Evolutionary conservation across 2,113 vertebrate genomes (phyloP).

Genomic region (Plectropomus leopardus): DNA sequence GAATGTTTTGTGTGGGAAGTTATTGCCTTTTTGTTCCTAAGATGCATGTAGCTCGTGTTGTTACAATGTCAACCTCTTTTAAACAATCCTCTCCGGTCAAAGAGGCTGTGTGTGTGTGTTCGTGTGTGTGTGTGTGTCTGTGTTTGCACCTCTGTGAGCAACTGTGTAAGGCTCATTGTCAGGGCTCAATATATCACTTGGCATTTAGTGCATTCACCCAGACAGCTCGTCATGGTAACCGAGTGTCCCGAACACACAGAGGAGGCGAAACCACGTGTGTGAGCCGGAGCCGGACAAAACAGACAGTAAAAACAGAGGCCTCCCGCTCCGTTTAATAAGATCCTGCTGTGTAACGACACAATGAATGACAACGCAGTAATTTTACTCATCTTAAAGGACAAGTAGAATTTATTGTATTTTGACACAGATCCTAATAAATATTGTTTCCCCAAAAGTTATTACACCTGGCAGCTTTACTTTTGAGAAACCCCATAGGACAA

Average conservation of each 20-base stretch:
- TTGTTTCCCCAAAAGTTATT: too few species aligned
- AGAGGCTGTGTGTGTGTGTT: conserved; percentile 27
- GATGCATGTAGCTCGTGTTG: conserved; percentile 51
- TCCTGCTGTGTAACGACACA: neutral
- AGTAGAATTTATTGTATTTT: neutral
- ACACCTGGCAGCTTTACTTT: too few species aligned
- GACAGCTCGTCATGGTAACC: conserved; percentile 71
- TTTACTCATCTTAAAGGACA: neutral
- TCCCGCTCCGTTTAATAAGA: neutral
- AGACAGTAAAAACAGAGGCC: conserved; percentile 14
- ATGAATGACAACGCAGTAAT: neutral
- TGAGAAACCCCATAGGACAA: too few species aligned
- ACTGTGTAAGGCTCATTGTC: conserved; percentile 58
- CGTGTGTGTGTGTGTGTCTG: conserved; percentile 28
- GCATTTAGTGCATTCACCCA: conserved; percentile 55
- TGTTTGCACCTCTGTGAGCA: conserved; percentile 42
- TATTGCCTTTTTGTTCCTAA: conserved; percentile 48
- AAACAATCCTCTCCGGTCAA: conserved; percentile 49
- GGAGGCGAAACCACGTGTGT: conserved; percentile 32
- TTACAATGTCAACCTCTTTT: conserved; percentile 53
- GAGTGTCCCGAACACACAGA: conserved; percentile 37
- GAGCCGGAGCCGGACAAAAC: conserved; percentile 12
- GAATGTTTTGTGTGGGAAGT: conserved; percentile 24
- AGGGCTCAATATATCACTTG: conserved; percentile 58
- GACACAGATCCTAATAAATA: neutral